These are phyloP conservation scores for Adineta ricciae DNA, from an alignment of 2,888 invertebrate genomes.

Conservation along the genomic window DNA sequence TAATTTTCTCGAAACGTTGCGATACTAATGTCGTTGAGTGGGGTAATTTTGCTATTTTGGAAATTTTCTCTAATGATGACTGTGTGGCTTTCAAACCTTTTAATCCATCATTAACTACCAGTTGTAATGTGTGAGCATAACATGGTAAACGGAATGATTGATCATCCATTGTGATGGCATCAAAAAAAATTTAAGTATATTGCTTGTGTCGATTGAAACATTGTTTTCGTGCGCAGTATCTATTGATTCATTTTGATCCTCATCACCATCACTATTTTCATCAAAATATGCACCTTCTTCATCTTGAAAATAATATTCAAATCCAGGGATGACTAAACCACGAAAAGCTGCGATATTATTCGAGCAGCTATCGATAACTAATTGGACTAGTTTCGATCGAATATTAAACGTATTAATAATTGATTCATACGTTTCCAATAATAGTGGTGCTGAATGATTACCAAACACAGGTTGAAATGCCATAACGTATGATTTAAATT, in stretches of 20 bases:
- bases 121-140: neutral
- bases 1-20: neutral
- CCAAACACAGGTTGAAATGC: neutral
- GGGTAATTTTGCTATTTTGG: neutral
- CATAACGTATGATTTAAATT: neutral
- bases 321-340: neutral
- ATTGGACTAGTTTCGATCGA: neutral
- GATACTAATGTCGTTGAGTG: neutral
- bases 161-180: neutral
- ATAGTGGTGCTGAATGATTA: neutral
- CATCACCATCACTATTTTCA: neutral
- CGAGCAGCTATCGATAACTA: neutral
- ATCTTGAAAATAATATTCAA: neutral
- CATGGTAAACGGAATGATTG: neutral
- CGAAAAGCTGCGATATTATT: neutral
- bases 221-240: neutral
- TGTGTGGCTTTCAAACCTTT: neutral
- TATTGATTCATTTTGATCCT: neutral
- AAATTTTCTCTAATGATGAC: neutral
- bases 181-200: neutral
- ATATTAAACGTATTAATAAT: neutral
- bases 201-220: neutral
- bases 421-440: neutral
- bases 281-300: neutral
- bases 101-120: conserved; percentile 1